These are phyloP conservation scores for Sandelia bainsii DNA, from an alignment of 2,797 vertebrate species.

Conservation along the genomic window DNA sequence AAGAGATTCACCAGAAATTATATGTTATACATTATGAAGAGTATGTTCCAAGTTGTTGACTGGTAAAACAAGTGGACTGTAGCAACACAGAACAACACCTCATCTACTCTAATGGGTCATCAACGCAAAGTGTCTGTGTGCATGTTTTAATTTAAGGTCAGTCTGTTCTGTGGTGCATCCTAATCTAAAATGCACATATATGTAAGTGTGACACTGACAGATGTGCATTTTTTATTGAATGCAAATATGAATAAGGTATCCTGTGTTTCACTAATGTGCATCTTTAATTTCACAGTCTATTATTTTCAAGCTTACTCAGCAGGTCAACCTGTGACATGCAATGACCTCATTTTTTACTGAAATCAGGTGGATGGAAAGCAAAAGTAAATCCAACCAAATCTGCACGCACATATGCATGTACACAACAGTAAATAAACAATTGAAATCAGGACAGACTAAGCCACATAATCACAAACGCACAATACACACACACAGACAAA, in stretches of 20 bases:
- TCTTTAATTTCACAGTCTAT: not conserved
- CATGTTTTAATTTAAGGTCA: constrained; percentile 18
- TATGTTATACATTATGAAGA: not conserved
- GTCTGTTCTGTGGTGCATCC: not conserved
- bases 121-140: not conserved
- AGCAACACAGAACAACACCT: not conserved
- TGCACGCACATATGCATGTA: not conserved
- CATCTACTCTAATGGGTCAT: not conserved
- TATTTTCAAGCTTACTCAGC: constrained; percentile 50
- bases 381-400: constrained; percentile 11
- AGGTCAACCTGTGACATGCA: constrained; percentile 7
- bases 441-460: constrained; percentile 14
- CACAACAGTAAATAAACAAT: constrained; percentile 8
- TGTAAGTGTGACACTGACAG: constrained; percentile 1
- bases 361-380: constrained; percentile 43
- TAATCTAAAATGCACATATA: constrained; percentile 2
- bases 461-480: not conserved
- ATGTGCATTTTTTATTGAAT: constrained; percentile 5
- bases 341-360: constrained; percentile 45
- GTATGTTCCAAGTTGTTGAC: not conserved
- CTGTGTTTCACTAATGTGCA: not conserved
- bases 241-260: not conserved
- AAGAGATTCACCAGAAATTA: constrained; percentile 24
- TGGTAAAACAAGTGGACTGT: not conserved
- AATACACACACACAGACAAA: not conserved